These are phyloP conservation scores for Mesorhabditis spiculigera DNA, from an alignment of 2,888 invertebrate genomes.

Conservation along the genomic window DNA sequence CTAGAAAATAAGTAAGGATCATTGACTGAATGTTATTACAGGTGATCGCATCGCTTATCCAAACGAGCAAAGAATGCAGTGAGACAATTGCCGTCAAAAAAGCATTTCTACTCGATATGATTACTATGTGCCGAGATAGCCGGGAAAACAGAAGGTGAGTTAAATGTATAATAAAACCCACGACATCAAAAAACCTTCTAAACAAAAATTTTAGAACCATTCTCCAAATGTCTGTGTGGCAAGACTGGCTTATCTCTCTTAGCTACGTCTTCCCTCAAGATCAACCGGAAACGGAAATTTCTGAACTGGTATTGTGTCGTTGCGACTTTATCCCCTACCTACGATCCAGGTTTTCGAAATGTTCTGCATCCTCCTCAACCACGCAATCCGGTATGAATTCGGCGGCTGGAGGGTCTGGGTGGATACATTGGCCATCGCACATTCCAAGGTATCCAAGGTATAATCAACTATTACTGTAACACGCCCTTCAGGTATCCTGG, in stretches of 20 bases:
- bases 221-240: constrained; percentile 99
- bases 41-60: constrained; percentile 86
- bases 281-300: constrained; percentile 69
- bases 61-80: constrained; percentile 91
- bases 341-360: constrained; percentile 74
- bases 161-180: background rate
- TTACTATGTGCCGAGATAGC: constrained; percentile 92
- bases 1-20: background rate
- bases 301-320: constrained; percentile 77
- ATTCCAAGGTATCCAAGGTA: constrained; percentile 80
- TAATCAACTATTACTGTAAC: constrained; percentile 8
- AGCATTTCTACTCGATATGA: constrained; percentile 94
- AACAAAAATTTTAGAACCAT: constrained; percentile 69
- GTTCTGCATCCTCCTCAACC: constrained; percentile 93
- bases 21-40: background rate
- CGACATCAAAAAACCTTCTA: background rate
- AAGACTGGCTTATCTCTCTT: constrained; percentile 90
- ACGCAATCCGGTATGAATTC: constrained; percentile 97
- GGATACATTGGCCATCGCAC: constrained; percentile 96
- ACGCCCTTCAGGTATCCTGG: too few species aligned
- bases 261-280: constrained; percentile 90
- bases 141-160: constrained; percentile 77
- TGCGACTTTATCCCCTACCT: background rate
- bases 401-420: constrained; percentile 99
- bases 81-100: constrained; percentile 85